Conservation (phyloP, 2,113 vertebrate genomes). For the Chroicocephalus ridibundus region DNA sequence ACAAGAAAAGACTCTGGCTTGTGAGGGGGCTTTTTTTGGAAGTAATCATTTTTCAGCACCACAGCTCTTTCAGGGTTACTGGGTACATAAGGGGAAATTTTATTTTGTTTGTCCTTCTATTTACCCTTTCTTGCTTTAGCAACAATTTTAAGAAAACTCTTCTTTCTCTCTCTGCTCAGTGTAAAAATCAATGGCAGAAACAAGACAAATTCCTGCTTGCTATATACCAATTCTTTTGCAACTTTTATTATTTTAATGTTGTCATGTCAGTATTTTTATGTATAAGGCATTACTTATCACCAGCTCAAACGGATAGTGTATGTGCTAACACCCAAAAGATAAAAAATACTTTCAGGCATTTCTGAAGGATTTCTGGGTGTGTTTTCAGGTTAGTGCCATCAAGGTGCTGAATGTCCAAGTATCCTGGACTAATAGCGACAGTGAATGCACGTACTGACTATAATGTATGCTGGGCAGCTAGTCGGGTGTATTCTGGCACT, state of each 20-base stretch:
- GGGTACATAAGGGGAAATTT: background rate
- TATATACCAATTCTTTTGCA: background rate
- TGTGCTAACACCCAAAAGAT: background rate
- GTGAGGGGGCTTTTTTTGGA: background rate
- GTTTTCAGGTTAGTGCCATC: background rate
- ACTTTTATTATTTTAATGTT: background rate
- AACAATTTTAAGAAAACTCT: background rate
- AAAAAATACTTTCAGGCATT: background rate
- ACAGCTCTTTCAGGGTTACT: background rate
- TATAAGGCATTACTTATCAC: background rate
- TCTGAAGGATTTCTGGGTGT: background rate
- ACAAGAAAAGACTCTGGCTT: background rate
- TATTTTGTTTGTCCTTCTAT: background rate
- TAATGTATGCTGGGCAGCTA: background rate
- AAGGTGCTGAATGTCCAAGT: background rate
- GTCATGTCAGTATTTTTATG: background rate
- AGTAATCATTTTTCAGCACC: background rate
- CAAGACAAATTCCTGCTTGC: background rate
- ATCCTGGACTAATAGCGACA: background rate
- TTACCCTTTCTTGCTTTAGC: background rate
- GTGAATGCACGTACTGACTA: background rate
- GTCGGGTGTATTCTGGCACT: background rate
- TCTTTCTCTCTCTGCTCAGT: background rate
- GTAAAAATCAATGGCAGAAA: background rate
- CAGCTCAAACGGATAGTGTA: background rate